Conservation (phyloP, 1,140 invertebrate species). For the Drosophila guanche region DNA sequence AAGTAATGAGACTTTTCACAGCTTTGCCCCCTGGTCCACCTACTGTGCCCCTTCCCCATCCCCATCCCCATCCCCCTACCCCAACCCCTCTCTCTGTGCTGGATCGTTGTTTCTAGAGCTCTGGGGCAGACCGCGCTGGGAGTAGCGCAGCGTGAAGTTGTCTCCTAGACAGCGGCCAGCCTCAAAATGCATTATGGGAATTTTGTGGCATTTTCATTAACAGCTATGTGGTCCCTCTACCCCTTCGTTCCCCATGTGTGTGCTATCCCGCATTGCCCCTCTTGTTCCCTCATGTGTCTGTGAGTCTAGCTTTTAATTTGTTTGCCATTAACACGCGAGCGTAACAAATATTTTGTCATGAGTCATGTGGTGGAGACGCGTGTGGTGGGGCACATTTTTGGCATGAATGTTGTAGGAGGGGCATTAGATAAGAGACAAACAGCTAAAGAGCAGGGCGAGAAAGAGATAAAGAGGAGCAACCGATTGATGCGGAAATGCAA, state of each 20-base stretch:
- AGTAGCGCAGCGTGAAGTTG: conserved; percentile 69
- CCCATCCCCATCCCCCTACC: too few relatives aligned
- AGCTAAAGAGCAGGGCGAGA: too few relatives aligned
- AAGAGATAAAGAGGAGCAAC: too few relatives aligned
- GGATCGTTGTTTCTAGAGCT: conserved; percentile 4
- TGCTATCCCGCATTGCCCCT: conserved; percentile 11
- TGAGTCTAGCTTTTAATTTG: conserved; percentile 65
- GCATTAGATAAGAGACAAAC: conserved; percentile 23
- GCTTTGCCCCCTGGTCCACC: conserved; percentile 29
- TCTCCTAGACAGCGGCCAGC: conserved; percentile 50
- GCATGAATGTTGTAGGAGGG: neutral
- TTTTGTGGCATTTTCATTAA: conserved; percentile 83
- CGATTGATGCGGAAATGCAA: too few relatives aligned
- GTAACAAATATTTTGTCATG: conserved; percentile 51
- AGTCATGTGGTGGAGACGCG: conserved; percentile 17
- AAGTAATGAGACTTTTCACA: conserved; percentile 82
- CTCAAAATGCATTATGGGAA: conserved; percentile 78
- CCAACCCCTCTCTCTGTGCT: conserved; percentile 23
- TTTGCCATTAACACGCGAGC: conserved; percentile 75
- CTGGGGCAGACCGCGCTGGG: conserved; percentile 9
- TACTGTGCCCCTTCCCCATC: too few relatives aligned
- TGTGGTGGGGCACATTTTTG: neutral
- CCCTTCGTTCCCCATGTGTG: conserved; percentile 6
- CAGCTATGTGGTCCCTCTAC: conserved; percentile 32
- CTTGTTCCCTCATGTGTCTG: conserved; percentile 11